phyloP scores from a whole-genome alignment of 2,113 vertebrate species.

The Sceloporus tristichus region DNA sequence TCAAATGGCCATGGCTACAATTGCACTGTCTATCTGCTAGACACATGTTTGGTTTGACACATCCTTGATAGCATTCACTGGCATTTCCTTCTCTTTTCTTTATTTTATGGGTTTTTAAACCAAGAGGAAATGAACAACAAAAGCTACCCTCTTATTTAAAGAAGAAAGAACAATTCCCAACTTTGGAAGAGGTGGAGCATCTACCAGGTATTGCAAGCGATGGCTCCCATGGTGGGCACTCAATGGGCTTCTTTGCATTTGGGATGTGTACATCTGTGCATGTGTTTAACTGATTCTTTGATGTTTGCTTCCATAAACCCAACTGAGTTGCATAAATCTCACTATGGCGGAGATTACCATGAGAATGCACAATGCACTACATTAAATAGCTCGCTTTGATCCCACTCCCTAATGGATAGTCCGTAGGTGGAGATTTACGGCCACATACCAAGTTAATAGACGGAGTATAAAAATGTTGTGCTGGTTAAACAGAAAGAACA shows the following conservation, averaged over 20 bases:
- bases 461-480: constrained; percentile 37
- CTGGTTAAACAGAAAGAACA: constrained; percentile 42
- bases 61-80: background rate
- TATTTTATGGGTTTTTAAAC: background rate
- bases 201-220: background rate
- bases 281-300: constrained; percentile 42
- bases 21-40: background rate
- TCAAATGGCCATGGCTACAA: too few species aligned
- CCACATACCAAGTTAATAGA: constrained; percentile 39
- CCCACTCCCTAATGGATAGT: constrained; percentile 35
- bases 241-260: background rate
- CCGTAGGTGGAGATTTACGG: constrained; percentile 48
- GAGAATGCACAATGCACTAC: background rate
- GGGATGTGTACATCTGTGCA: background rate
- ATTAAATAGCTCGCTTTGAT: constrained; percentile 52
- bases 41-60: background rate
- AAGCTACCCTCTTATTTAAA: background rate
- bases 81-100: background rate
- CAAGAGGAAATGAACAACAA: background rate
- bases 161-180: background rate
- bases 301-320: background rate
- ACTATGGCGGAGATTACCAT: constrained; percentile 21
- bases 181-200: background rate
- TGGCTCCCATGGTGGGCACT: constrained; percentile 5
- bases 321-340: constrained; percentile 32